Percentiles rank a stretch among this genome's conserved stretches.
Conservation (phyloP, 2,113 vertebrate species). For the Neogobius melanostomus region DNA sequence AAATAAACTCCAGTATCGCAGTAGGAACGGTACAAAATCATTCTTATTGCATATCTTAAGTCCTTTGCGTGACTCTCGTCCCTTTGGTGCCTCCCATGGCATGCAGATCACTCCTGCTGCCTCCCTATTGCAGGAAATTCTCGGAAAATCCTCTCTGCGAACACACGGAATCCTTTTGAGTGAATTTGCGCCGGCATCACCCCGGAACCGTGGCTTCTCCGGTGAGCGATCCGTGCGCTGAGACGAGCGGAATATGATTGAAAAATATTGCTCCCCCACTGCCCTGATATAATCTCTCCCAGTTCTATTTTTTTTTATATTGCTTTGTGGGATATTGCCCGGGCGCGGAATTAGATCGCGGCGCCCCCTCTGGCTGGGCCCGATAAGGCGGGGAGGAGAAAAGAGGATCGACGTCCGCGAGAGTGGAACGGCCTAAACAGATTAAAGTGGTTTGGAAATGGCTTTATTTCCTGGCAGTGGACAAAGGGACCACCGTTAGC, state of each 20-base stretch:
- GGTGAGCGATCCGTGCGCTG: background rate
- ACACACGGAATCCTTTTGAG: background rate
- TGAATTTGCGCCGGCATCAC: background rate
- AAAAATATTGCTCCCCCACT: slow-evolving; percentile 4
- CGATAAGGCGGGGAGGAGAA: slow-evolving; percentile 1
- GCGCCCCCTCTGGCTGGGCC: slow-evolving; percentile 3
- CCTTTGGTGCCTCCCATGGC: background rate
- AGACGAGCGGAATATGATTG: slow-evolving; percentile 3
- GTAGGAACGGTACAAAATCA: too few species aligned
- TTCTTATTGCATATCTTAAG: background rate
- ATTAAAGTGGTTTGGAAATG: background rate
- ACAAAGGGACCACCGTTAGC: slow-evolving; percentile 7
- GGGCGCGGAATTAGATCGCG: slow-evolving; percentile 8
- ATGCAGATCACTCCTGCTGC: background rate
- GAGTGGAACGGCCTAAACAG: slow-evolving; percentile 4
- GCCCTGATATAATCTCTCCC: background rate
- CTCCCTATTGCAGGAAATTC: background rate
- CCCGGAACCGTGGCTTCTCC: background rate
- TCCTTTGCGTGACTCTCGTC: background rate
- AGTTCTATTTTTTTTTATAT: background rate
- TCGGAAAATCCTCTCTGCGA: background rate
- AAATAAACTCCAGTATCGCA: too few species aligned
- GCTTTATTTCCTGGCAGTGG: slow-evolving; percentile 5
- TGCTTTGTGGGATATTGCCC: slow-evolving; percentile 9
- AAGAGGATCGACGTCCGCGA: background rate